phyloP scores from a whole-genome alignment of 2,113 vertebrate species.

The Psammodynastes pulverulentus region DNA sequence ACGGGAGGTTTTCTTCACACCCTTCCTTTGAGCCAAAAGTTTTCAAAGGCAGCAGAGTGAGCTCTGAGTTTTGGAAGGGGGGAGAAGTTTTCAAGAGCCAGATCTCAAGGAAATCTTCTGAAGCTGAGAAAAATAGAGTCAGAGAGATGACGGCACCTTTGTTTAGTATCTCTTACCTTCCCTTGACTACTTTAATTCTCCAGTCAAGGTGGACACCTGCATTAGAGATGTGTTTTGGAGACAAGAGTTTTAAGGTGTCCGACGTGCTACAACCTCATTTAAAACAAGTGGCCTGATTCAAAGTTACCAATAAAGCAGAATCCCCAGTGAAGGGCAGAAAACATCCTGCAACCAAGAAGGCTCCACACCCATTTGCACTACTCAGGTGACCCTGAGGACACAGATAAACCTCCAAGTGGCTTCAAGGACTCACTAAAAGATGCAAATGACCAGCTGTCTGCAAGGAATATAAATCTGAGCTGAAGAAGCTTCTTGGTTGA shows the following conservation, averaged over 20 bases:
- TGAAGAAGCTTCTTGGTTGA: no score
- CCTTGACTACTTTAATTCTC: neutral
- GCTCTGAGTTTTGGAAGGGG: neutral
- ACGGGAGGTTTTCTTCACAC: neutral
- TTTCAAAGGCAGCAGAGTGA: constrained; percentile 7
- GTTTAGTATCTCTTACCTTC: neutral
- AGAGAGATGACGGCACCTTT: neutral
- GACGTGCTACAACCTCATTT: neutral
- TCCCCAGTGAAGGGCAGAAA: no score
- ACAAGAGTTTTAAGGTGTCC: neutral
- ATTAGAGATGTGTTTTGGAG: neutral
- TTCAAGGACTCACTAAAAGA: no score
- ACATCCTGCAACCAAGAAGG: no score
- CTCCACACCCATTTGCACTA: no score
- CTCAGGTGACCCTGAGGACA: no score
- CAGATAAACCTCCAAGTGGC: no score
- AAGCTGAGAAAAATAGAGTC: neutral
- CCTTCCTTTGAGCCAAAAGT: neutral
- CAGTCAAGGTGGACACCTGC: neutral
- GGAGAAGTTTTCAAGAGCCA: accelerated
- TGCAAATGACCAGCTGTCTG: no score
- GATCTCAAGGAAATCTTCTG: neutral
- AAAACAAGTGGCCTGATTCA: neutral
- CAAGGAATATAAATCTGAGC: no score
- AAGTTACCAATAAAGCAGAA: neutral